A percentile compares a stretch with the other conserved stretches of the same genome.
Conservation (phyloP, 53 echinoderm and acorn worm genomes). For the Holothuria scabra region DNA sequence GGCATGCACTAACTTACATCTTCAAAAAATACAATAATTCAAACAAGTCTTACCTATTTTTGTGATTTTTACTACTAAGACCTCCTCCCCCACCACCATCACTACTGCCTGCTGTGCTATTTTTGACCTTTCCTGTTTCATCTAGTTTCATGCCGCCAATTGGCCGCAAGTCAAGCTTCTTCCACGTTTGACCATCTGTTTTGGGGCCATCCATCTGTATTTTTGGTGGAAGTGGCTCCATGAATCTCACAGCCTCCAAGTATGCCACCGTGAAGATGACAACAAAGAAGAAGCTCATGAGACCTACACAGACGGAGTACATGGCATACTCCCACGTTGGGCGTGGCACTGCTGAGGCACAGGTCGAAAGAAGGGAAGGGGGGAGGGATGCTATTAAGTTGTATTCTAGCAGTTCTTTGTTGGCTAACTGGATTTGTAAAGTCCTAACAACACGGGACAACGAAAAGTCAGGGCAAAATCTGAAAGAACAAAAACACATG, state of each 20-base stretch:
- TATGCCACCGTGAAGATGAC: constrained; percentile 92
- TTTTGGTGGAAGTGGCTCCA: constrained; percentile 59
- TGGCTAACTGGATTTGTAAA: constrained; percentile 78
- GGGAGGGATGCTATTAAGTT: constrained; percentile 94
- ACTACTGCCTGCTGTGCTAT: constrained; percentile 56
- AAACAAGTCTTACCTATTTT: constrained; percentile 25
- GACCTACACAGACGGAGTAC: constrained; percentile 75
- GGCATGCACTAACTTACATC: no score
- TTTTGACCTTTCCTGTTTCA: constrained; percentile 9
- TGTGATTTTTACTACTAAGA: constrained; percentile 11
- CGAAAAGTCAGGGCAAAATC: constrained; percentile 94
- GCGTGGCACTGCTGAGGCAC: constrained; percentile 89
- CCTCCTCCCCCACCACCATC: constrained; percentile 71
- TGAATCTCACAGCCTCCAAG: constrained; percentile 86
- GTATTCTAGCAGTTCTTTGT: constrained; percentile 83
- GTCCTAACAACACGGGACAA: constrained; percentile 83
- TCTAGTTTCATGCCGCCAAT: constrained; percentile 61
- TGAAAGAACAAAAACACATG: background rate
- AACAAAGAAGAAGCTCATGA: constrained; percentile 92
- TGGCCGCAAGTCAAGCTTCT: constrained; percentile 84
- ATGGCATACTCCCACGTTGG: constrained; percentile 94
- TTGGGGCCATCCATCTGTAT: background rate
- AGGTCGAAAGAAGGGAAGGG: constrained; percentile 84
- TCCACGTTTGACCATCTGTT: constrained; percentile 58
- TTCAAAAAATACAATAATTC: background rate